Evolutionary conservation across 1,140 invertebrate species (phyloP), one percentile per base, ranked within the genome.

Genomic region (Linepithema humile): DNA sequence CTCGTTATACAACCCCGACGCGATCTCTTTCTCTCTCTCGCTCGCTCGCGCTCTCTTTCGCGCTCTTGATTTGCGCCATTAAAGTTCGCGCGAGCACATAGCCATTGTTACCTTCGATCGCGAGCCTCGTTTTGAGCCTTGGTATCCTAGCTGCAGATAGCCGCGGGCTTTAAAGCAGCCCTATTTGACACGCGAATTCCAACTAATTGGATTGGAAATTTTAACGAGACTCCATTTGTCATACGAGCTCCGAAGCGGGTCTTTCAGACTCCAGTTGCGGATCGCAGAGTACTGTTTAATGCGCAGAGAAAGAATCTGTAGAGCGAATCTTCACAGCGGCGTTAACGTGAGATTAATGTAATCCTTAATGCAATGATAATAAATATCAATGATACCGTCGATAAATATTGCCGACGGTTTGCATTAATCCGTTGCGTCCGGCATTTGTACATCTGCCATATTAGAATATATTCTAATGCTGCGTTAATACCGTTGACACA

Each of bases 1-100:
- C 83, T 90, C 85, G 88, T 90, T 90, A 90, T 55, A 26, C 45
- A 15, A 15, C 10, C 29, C 62, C 45, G 60, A 55, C 45, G 20
- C n/a, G 6, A 3, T 57, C 9, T 78, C 43, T 38, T 26, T 64
- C 20, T 20, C 60, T 9, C 23, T 64, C 29, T 23, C 48, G n/a
- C 45, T 3, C 38, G 20, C n/a, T 12, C 10, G n/a, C 32, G 5
- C 9, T 40, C 35, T 26, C 32, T 10, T 15, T 35, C 7, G 12
- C 26, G 9, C 60, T 62, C 35, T 12, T 45, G 23, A 35, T 55
- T 29, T 35, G 48, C 77, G 85, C 72, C 75, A 87, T 89, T 87
- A 87, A 78, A 15, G 7, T 29, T 78, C 62, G 12, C 57, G 20
- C 48, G 65, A 83, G 67, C 45, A 64, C 55, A 84, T 53, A 64